Percentiles rank a stretch among this genome's conserved stretches.
phyloP scores from a whole-genome alignment of 1,140 invertebrate species.

The Asobara japonica region DNA sequence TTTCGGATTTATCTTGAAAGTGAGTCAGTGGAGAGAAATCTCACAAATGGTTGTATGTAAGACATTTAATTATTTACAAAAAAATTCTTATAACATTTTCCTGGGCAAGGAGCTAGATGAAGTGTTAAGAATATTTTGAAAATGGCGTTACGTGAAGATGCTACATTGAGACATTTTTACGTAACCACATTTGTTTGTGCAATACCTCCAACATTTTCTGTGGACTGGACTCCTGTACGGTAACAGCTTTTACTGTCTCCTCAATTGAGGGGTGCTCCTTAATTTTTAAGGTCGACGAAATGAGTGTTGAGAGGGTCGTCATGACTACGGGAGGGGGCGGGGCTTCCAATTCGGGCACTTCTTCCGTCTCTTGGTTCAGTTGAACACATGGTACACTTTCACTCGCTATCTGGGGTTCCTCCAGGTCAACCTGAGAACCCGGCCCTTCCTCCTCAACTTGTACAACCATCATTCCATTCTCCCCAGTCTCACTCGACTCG shows the following conservation, averaged over 20 bases:
- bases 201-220: constrained; percentile 30
- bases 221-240: constrained; percentile 34
- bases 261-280: constrained; percentile 41
- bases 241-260: constrained; percentile 33
- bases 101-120: no score
- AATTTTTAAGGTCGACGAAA: constrained; percentile 41
- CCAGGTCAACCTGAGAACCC: constrained; percentile 43
- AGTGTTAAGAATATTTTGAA: no score
- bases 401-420: constrained; percentile 41
- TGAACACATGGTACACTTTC: constrained; percentile 27
- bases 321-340: constrained; percentile 50
- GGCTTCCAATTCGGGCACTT: constrained; percentile 54
- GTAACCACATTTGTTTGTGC: no score
- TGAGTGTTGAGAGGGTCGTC: constrained; percentile 35
- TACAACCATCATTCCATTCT: constrained; percentile 50
- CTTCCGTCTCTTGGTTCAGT: constrained; percentile 38
- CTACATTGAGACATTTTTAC: no score
- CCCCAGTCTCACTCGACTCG: constrained; percentile 39
- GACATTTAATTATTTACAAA: no score
- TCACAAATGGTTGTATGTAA: no score
- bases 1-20: no score
- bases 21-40: no score
- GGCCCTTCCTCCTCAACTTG: constrained; percentile 42
- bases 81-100: no score
- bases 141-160: no score